These are phyloP conservation scores for Hippocampus guttulatus DNA, from an alignment of 2,113 vertebrate species.

Conservation along the genomic window DNA sequence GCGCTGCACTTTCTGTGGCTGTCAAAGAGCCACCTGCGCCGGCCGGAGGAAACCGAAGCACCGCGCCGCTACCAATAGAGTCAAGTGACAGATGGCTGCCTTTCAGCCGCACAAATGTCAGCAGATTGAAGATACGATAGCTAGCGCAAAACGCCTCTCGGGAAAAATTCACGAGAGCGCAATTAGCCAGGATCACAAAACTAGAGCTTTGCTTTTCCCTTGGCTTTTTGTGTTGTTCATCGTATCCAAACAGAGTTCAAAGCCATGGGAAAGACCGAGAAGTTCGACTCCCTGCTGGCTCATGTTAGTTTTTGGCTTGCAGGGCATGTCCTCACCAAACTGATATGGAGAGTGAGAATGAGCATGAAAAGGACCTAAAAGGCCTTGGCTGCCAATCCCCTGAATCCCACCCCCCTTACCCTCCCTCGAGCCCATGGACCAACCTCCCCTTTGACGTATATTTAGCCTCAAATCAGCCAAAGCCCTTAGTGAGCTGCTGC, in stretches of 20 bases:
- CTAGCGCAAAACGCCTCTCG: too few species aligned
- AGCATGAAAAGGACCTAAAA: conserved; percentile 19
- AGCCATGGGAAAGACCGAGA: conserved; percentile 4
- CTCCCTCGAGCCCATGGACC: conserved; percentile 23
- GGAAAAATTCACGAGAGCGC: background rate
- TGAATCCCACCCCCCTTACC: conserved; percentile 13
- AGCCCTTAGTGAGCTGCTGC: conserved; percentile 41
- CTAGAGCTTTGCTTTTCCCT: background rate
- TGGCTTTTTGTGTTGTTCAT: background rate
- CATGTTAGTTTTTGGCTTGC: conserved; percentile 16
- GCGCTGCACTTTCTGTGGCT: conserved; percentile 23
- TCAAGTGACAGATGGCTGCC: conserved; percentile 21
- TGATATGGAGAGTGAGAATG: conserved; percentile 8
- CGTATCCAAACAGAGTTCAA: conserved; percentile 1
- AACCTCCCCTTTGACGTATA: conserved; percentile 48
- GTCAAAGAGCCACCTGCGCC: conserved; percentile 52
- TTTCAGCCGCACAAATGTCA: conserved; percentile 13
- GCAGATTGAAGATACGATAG: background rate
- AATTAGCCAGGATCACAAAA: background rate
- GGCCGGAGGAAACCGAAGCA: conserved; percentile 24
- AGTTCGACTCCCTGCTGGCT: conserved; percentile 14
- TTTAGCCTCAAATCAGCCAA: conserved; percentile 55
- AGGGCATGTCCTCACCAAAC: conserved; percentile 19
- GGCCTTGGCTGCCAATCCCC: conserved; percentile 28
- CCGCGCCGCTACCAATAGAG: background rate